phyloP scores from a whole-genome alignment of 2,797 vertebrate species.

The Heterohyrax brucei region DNA sequence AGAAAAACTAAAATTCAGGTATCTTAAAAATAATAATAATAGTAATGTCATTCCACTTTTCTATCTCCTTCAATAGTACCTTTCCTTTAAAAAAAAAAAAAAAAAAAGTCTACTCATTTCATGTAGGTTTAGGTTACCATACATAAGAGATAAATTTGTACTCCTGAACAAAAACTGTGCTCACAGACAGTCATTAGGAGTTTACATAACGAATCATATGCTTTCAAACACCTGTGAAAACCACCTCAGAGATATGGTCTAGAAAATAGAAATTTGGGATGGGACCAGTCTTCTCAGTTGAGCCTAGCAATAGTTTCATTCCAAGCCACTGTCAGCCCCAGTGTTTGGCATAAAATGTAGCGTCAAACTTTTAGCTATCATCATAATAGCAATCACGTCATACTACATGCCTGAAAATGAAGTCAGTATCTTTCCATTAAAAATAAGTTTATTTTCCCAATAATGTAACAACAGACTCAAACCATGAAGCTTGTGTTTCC shows the following conservation, averaged over 20 bases:
- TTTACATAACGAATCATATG: slow-evolving; percentile 14
- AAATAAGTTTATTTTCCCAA: slow-evolving; percentile 37
- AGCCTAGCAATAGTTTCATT: neutral
- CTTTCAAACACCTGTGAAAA: neutral
- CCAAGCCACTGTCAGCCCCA: neutral
- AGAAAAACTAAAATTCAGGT: slow-evolving; percentile 67
- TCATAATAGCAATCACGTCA: neutral
- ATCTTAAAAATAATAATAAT: slow-evolving; percentile 30
- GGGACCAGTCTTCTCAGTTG: neutral
- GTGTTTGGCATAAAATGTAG: neutral
- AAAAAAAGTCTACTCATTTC: slow-evolving; percentile 24
- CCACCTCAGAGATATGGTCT: slow-evolving; percentile 7
- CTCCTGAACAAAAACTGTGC: neutral
- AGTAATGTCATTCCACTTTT: slow-evolving; percentile 27
- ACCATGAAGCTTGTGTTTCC: neutral
- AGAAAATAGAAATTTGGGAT: neutral
- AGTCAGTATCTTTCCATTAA: neutral
- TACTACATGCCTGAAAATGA: slow-evolving; percentile 3
- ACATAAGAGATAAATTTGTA: slow-evolving; percentile 35
- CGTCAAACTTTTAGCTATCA: neutral
- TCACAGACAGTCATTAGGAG: neutral
- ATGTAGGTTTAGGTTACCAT: slow-evolving; percentile 15
- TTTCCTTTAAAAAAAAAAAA: slow-evolving; percentile 49
- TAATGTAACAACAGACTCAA: neutral
- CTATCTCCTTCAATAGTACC: slow-evolving; percentile 56